Evolutionary conservation across 1,140 invertebrate species (phyloP), one percentile per base, ranked within the genome.

Genomic region (Gryon sp.): DNA sequence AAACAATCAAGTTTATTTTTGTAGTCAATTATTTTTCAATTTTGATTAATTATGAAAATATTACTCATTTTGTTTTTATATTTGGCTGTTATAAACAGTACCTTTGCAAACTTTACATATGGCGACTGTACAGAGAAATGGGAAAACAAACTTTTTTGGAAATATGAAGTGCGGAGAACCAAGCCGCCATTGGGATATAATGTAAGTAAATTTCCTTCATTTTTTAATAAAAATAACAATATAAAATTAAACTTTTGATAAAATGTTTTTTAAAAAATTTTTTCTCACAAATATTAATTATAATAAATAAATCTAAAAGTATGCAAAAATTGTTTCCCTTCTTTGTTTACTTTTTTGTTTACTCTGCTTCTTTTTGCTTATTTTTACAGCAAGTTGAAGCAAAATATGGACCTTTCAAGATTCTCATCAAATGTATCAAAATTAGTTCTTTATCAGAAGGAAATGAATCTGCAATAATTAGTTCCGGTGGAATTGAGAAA

Each of bases 101-200:
- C n/a, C n/a, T n/a, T n/a, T n/a, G 60, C 40, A 12, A 41, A 34
- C 34, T 38, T 50, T 4, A 30, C 19, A 2, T 45, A 65, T 40
- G 73, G 62, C 5, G 65, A 81, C 7, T 84, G 82, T 12, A 38
- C 28, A 5, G 19, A 55, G n/a, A 28, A 20, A 34, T 59, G 38
- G 28, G 70, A 78, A 15, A 76, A 82, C 20, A 53, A 79, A 34
- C 53, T 84, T 36, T 68, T 84, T 41, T 84, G 83, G 83, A 65
- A 83, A 20, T 84, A 83, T 59, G 53, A 78, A 18, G 77, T 84
- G 14, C 72, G 80, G 14, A 65, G 83, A 41, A 36, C 81, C 12
- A 20, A 72, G 11, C 78, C 57, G 15, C 45, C 28, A 14, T 50
- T 53, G 43, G 32, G 8, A 40, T 43, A 72, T 30, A 76, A 83